Conservation (phyloP, 2,888 invertebrate genomes). For the Anaspis maculata region DNA sequence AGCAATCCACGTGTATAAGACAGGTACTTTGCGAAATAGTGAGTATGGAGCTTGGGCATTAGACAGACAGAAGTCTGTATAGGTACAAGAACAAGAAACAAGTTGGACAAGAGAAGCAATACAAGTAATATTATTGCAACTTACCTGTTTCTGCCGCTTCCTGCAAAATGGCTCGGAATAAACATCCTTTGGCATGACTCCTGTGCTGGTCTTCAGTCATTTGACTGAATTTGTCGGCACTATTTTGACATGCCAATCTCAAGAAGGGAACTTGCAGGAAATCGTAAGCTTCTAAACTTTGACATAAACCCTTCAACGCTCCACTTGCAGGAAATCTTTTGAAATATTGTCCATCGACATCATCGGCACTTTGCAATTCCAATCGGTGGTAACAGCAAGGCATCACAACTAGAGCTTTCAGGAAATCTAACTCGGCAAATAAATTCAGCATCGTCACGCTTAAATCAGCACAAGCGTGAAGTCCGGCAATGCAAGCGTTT, state of each 20-base stretch:
- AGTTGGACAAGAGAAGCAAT: too few species aligned
- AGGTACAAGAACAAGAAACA: too few species aligned
- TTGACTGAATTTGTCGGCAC: slow-evolving; percentile 46
- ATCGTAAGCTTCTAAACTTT: slow-evolving; percentile 33
- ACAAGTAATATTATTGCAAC: too few species aligned
- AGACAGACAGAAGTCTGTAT: too few species aligned
- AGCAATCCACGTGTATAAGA: too few species aligned
- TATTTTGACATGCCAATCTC: slow-evolving; percentile 64
- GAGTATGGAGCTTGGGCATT: too few species aligned
- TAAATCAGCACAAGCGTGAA: slow-evolving; percentile 74
- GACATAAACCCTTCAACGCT: slow-evolving; percentile 40
- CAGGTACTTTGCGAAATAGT: too few species aligned
- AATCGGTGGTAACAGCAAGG: slow-evolving; percentile 74
- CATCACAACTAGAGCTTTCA: slow-evolving; percentile 55
- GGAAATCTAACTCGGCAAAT: slow-evolving; percentile 51
- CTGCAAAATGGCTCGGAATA: slow-evolving; percentile 57
- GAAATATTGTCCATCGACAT: slow-evolving; percentile 41
- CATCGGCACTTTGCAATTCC: too few species aligned
- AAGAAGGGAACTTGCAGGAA: slow-evolving; percentile 59
- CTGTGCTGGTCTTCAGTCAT: slow-evolving; percentile 44
- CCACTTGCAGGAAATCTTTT: slow-evolving; percentile 60
- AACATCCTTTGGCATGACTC: slow-evolving; percentile 47
- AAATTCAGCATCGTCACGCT: slow-evolving; percentile 58
- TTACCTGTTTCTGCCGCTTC: slow-evolving; percentile 51
- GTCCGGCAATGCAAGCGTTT: slow-evolving; percentile 49